A percentile compares a stretch with the other conserved stretches of the same genome.
phyloP scores from a whole-genome alignment of 2,888 invertebrate genomes.

The Odontothrips loti region DNA sequence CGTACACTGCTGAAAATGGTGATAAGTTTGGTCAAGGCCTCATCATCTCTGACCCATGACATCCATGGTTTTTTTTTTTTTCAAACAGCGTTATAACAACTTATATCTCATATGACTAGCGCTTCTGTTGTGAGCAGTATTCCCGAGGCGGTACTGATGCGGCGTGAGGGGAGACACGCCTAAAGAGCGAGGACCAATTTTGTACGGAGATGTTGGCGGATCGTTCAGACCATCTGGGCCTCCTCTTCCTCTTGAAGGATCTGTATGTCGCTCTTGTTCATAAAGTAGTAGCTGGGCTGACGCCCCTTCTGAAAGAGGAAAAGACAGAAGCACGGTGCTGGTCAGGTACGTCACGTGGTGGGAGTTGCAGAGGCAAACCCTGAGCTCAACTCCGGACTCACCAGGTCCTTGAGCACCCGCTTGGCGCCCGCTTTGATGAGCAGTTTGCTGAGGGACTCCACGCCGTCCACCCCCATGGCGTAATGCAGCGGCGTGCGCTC shows the following conservation, averaged over 20 bases:
- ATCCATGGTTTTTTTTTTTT: too few relatives aligned
- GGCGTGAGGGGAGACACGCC: too few relatives aligned
- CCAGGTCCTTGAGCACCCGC: slow-evolving; percentile 75
- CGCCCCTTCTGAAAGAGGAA: slow-evolving; percentile 62
- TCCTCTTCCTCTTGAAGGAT: slow-evolving; percentile 81
- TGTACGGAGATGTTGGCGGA: too few relatives aligned
- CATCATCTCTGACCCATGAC: too few relatives aligned
- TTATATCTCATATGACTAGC: too few relatives aligned
- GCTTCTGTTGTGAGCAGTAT: too few relatives aligned
- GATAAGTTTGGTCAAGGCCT: too few relatives aligned
- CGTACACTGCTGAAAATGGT: too few relatives aligned
- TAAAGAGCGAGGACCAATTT: too few relatives aligned
- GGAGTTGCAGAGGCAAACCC: too few relatives aligned
- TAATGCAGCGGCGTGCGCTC: slow-evolving; percentile 85
- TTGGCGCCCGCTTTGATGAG: slow-evolving; percentile 79
- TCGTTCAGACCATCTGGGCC: slow-evolving; percentile 33
- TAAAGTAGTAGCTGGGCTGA: slow-evolving; percentile 86
- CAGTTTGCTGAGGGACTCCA: slow-evolving; percentile 74
- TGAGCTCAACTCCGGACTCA: slow-evolving; percentile 41
- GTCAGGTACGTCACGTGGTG: too few relatives aligned
- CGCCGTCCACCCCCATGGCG: slow-evolving; percentile 82
- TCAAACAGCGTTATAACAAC: too few relatives aligned
- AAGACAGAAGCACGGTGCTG: background rate
- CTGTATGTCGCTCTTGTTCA: slow-evolving; percentile 84
- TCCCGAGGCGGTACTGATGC: background rate